Percentiles rank a stretch among this genome's conserved stretches.
phyloP scores from a whole-genome alignment of 2,113 vertebrate species.

The Hyperoodon ampullatus region DNA sequence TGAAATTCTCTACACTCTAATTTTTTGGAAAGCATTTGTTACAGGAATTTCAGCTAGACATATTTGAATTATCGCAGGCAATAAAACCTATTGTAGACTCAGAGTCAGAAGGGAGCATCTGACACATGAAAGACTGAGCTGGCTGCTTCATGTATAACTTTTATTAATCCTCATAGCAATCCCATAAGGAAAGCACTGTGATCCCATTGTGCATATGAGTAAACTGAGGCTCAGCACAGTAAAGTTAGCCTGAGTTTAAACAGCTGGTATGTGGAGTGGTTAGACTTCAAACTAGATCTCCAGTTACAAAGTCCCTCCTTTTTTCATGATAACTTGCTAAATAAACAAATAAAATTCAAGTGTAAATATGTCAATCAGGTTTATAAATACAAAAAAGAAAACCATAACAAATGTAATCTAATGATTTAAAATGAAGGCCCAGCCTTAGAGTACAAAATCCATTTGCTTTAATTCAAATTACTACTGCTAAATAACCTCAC shows the following conservation, averaged over 20 bases:
- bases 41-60: neutral
- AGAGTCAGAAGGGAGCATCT: neutral
- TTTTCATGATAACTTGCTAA: neutral
- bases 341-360: slow-evolving; percentile 31
- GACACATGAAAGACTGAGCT: neutral
- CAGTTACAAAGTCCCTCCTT: neutral
- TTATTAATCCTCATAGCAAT: neutral
- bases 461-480: slow-evolving; percentile 17
- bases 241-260: neutral
- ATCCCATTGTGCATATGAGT: neutral
- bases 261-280: neutral
- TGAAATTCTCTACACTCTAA: neutral
- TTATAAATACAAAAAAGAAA: neutral
- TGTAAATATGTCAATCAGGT: neutral
- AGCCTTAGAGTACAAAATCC: slow-evolving; percentile 7
- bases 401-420: neutral
- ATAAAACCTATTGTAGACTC: neutral
- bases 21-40: neutral
- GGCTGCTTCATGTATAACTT: neutral
- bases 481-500: neutral
- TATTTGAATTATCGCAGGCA: neutral
- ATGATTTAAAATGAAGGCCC: slow-evolving; percentile 33
- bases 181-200: neutral
- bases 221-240: neutral
- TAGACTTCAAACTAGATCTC: neutral